Percentiles rank a stretch among this genome's conserved stretches.
phyloP scores from a whole-genome alignment of 1,140 invertebrate genomes.

The Hyles euphorbiae region DNA sequence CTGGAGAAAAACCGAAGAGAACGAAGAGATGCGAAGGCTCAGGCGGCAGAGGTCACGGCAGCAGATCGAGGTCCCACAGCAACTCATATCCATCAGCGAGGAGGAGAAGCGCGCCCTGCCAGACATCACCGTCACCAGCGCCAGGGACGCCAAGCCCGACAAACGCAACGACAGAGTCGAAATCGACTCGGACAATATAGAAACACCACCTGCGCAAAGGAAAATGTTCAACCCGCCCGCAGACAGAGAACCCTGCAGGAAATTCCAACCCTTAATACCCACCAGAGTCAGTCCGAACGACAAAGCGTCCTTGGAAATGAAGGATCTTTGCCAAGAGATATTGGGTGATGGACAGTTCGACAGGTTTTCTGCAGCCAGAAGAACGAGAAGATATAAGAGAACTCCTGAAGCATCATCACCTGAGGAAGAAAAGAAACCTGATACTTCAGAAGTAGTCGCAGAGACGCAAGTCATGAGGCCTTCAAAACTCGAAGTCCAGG shows the following conservation, averaged over 20 bases:
- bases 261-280: conserved; percentile 58
- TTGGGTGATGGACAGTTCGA: conserved; percentile 89
- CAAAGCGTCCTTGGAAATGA: conserved; percentile 61
- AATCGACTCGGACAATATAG: conserved; percentile 93
- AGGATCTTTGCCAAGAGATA: conserved; percentile 69
- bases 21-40: conserved; percentile 70
- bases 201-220: conserved; percentile 89
- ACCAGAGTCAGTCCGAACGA: conserved; percentile 43
- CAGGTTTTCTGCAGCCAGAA: conserved; percentile 85
- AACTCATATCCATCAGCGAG: conserved; percentile 74
- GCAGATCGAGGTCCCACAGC: conserved; percentile 54
- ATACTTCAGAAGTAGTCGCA: conserved; percentile 69
- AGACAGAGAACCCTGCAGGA: conserved; percentile 77
- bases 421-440: conserved; percentile 76
- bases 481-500: conserved; percentile 64
- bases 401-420: conserved; percentile 78
- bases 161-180: conserved; percentile 81
- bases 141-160: conserved; percentile 62
- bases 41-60: conserved; percentile 69
- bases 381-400: conserved; percentile 89
- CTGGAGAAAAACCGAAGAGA: conserved; percentile 79
- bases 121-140: conserved; percentile 54
- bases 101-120: conserved; percentile 74
- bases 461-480: conserved; percentile 75
- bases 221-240: conserved; percentile 80